These are phyloP conservation scores for Leptopilina boulardi DNA, from an alignment of 1,140 invertebrate species.

Conservation along the genomic window DNA sequence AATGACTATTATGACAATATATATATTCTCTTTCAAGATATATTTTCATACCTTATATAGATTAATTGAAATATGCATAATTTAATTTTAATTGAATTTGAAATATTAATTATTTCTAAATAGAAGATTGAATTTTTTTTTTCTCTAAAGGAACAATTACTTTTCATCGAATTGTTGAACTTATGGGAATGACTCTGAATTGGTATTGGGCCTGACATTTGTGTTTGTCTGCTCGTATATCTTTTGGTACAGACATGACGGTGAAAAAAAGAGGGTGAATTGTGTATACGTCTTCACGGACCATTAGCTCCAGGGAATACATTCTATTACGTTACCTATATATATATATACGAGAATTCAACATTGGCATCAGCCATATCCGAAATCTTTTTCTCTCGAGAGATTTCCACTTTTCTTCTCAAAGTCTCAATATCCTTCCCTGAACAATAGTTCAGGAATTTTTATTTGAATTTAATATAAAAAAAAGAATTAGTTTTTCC, in stretches of 20 bases:
- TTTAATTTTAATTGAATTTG: no score
- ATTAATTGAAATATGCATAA: no score
- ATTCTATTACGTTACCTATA: conserved; percentile 21
- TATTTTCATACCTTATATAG: no score
- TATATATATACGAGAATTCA: not conserved
- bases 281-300: conserved; percentile 25
- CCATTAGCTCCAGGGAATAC: conserved; percentile 23
- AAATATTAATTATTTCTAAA: no score
- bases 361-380: conserved; percentile 5
- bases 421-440: not conserved
- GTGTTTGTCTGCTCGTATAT: not conserved
- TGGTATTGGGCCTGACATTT: not conserved
- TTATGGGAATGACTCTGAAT: no score
- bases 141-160: no score
- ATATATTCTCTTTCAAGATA: no score
- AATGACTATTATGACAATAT: no score
- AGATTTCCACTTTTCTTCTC: not conserved
- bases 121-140: not conserved
- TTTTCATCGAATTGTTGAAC: no score
- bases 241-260: conserved; percentile 1
- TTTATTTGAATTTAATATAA: not conserved
- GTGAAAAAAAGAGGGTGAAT: conserved; percentile 6
- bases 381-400: conserved; percentile 1
- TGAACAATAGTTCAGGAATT: not conserved
- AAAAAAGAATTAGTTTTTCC: not conserved